These are phyloP conservation scores for Physeter macrocephalus DNA, from an alignment of 2,113 vertebrate species.

Conservation along the genomic window DNA sequence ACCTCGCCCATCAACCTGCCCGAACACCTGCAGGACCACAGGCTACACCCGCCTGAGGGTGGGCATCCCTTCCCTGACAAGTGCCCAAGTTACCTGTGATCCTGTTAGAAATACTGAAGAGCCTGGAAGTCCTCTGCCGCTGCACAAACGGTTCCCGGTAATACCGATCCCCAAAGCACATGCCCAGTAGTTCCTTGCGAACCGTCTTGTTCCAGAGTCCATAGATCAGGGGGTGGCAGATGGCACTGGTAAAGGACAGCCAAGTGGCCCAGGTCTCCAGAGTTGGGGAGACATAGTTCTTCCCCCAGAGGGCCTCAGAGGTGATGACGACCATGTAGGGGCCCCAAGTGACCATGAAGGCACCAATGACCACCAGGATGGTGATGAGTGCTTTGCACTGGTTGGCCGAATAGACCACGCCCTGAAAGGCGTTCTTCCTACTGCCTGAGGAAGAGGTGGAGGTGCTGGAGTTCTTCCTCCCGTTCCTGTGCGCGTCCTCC, in stretches of 20 bases:
- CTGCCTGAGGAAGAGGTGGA: constrained; percentile 94
- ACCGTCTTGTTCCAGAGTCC: constrained; percentile 99
- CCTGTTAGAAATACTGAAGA: constrained; percentile 98
- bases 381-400: constrained; percentile 98
- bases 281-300: constrained; percentile 88
- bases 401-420: constrained; percentile 94
- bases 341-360: constrained; percentile 94
- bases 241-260: constrained; percentile 94
- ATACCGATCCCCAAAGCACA: constrained; percentile 96
- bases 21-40: accelerated
- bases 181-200: constrained; percentile 94
- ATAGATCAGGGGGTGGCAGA: constrained; percentile 96
- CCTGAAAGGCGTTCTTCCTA: constrained; percentile 83
- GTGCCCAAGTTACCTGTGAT: constrained; percentile 88
- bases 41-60: accelerated
- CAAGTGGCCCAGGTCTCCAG: constrained; percentile 94
- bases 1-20: too few relatives aligned
- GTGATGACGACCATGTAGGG: constrained; percentile 94
- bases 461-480: constrained; percentile 95
- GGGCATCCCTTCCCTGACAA: accelerated
- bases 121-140: constrained; percentile 88
- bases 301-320: constrained; percentile 93
- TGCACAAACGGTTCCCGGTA: constrained; percentile 94
- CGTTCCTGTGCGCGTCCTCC: constrained; percentile 84
- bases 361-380: constrained; percentile 95